Evolutionary conservation across 2,113 vertebrate genomes (phyloP), one percentile per base, ranked within the genome.

Genomic region (Tragelaphus buxtoni): DNA sequence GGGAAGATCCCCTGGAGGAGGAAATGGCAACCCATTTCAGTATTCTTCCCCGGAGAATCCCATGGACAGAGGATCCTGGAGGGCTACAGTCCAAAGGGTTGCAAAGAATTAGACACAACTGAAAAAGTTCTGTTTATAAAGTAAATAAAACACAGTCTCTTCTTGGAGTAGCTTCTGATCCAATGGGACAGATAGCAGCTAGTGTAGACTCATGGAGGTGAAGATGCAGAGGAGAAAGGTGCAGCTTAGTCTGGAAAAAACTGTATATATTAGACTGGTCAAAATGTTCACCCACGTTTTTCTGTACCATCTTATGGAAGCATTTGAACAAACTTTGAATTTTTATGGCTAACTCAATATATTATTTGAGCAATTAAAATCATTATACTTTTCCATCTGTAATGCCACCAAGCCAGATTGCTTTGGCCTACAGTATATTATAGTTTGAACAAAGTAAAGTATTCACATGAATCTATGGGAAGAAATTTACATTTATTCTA

Each of bases 161-260:
- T 82, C 32, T 13, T 95, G n/a, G 53, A 94, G 11, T 32, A 55
- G 61, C 3, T 83, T 61, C 20, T 17, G 30, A 14, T 87, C 35
- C 10, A 93, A 0, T 24, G 2, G 3, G 82, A 77, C 13, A 55
- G 18, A 61, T 1, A 83, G 3, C 5, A 86, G 18, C 17, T 4
- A 42, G 4, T n/a, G n/a, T 7, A 26, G 14, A 53, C 3, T 72
- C 4, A 49, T 28, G 7, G 45, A 7, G 1, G 17, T 24, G 1
- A 9, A 24, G 2, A 12, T 10, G 49, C 28, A 18, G n/a, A 24
- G 3, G 22, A 58, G 14, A 8, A 24, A n/a, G 24, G 6, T 65
- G 9, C 1, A 30, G 18, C 0, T 35, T 3, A 56, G 0, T 17
- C 47, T 28, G 30, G 8, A 93, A 79, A 79, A 72, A 79, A 72